These are phyloP conservation scores for Palloptera scutellata DNA, from an alignment of 2,888 invertebrate species.

Conservation along the genomic window DNA sequence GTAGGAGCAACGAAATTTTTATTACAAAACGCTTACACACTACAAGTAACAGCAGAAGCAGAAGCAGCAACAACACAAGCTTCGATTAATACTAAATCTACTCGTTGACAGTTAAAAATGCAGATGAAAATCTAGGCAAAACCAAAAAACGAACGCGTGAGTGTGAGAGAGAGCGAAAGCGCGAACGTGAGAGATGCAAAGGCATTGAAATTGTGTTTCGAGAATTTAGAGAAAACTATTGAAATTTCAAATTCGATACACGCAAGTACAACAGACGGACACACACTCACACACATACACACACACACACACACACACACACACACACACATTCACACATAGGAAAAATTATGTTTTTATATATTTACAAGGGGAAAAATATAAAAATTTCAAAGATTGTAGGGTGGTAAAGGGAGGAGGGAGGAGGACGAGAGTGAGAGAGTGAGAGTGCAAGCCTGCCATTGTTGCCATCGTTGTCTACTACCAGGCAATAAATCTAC, in stretches of 20 bases:
- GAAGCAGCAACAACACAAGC: background rate
- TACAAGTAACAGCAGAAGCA: too few relatives aligned
- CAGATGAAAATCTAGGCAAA: slow-evolving; percentile 8
- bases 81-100: slow-evolving; percentile 13
- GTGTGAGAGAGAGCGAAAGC: background rate
- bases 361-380: too few relatives aligned
- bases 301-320: background rate
- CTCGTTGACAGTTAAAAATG: background rate
- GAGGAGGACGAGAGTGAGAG: too few relatives aligned
- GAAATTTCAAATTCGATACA: background rate
- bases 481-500: background rate
- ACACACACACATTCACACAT: background rate
- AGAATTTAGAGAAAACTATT: slow-evolving; percentile 3
- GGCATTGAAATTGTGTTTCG: background rate
- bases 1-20: too few relatives aligned
- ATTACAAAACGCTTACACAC: too few relatives aligned
- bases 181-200: background rate
- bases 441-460: too few relatives aligned
- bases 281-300: background rate
- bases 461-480: too few relatives aligned
- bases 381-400: too few relatives aligned
- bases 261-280: background rate
- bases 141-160: background rate
- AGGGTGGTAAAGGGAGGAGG: background rate
- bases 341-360: too few relatives aligned